Base-by-base conservation (phyloP, 2,113 vertebrate species). In the Leucopsar rothschildi region DNA sequence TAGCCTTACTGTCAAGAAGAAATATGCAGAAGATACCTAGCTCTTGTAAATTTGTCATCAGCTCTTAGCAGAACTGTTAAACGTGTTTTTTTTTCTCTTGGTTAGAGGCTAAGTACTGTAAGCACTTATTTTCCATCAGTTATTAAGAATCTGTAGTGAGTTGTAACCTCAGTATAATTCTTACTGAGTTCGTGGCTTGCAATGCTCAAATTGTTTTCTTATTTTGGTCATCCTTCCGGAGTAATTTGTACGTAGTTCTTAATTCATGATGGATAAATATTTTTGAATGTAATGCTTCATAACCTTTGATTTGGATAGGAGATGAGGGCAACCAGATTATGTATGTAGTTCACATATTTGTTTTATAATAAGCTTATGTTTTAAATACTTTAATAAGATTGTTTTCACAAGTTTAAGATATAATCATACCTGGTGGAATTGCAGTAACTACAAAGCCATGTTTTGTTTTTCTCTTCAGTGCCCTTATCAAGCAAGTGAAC, bases 401-500 rank as follows among this genome's bases (percentile, higher is more conserved):
- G 29, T 42, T 52, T n/a, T 63, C 45, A 42, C 23, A n/a, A 78
- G 23, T 52, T 63, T 27, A n/a, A 27, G 23, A n/a, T 78, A 9
- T 5, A 40, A 4, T 80, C 37, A 24, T 37, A 57, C 4, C 5
- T 0, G 4, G 19, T 76, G 11, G 27, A 86, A 63, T 28, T 86
- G 29, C 29, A 70, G 9, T 84, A 90, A 61, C 52, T 76, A 69
- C 5, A 47, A 75, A 10, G 15, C 9, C 5, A 2, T 64, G 8
- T 63, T 91, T 85, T 91, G 22, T 77, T 89, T 64, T 91, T 56
- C 56, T 93, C 73, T 50, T 89, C 84, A 99, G 98, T 97, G 98
- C 98, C 59, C 98, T 99, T 89, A 98, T 99, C 92, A 99, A 99
- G 89, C 98, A 98, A 96, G 98, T 99, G 72, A 99, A 99, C 94